Evolutionary conservation across 2,888 invertebrate species (phyloP).

Genomic region (Elysia crispata): DNA sequence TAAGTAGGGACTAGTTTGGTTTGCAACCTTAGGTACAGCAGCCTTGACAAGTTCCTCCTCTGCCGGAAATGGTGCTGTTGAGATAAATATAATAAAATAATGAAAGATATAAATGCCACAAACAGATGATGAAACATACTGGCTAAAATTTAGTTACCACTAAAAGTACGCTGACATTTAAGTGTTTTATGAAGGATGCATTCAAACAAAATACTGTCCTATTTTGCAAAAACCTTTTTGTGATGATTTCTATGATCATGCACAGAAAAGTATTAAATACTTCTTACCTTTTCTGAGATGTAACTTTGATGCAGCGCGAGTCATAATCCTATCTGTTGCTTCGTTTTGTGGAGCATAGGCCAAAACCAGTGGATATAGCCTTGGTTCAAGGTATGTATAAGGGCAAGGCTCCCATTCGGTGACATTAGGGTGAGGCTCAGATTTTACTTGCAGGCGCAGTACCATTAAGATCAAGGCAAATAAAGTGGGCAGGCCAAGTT

Average conservation of each 20-base stretch:
- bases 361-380: conserved; percentile 44
- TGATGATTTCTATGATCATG: no score
- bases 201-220: no score
- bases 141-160: no score
- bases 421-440: conserved; percentile 76
- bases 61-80: conserved; percentile 69
- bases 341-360: conserved; percentile 61
- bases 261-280: no score
- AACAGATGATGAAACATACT: background rate
- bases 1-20: conserved; percentile 58
- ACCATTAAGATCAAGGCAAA: conserved; percentile 82
- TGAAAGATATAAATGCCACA: background rate
- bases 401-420: conserved; percentile 65
- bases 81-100: conserved; percentile 13
- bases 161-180: no score
- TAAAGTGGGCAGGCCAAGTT: conserved; percentile 79
- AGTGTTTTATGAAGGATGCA: no score
- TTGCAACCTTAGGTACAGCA: conserved; percentile 18
- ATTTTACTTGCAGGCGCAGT: conserved; percentile 84
- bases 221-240: no score
- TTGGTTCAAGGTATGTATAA: conserved; percentile 36
- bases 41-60: conserved; percentile 76
- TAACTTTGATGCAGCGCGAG: conserved; percentile 21
- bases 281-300: no score
- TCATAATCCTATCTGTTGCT: conserved; percentile 59